phyloP scores from a whole-genome alignment of 2,888 invertebrate species.

The Ectropis crepuscularia region DNA sequence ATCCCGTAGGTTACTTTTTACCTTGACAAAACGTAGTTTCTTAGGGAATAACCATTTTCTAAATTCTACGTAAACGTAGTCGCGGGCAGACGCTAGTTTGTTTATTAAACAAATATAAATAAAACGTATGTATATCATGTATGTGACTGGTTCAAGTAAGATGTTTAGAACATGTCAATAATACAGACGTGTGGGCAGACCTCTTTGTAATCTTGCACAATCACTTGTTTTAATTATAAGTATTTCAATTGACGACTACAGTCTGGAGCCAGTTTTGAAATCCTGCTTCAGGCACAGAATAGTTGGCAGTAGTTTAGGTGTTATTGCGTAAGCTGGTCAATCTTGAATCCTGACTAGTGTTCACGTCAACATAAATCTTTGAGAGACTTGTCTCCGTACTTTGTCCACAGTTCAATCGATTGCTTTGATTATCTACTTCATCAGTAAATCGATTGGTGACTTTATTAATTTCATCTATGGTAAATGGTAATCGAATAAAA shows the following conservation, averaged over 20 bases:
- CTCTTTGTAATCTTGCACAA: slow-evolving; percentile 48
- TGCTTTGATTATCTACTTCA: slow-evolving; percentile 17
- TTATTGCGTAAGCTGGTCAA: slow-evolving; percentile 51
- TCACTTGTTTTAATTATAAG: slow-evolving; percentile 52
- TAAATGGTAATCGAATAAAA: no score
- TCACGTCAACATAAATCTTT: no score
- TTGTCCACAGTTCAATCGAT: slow-evolving; percentile 44
- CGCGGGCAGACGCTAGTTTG: no score
- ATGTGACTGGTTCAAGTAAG: neutral
- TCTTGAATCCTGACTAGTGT: no score
- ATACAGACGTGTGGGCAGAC: slow-evolving; percentile 44
- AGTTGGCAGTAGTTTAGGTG: neutral
- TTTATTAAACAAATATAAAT: no score
- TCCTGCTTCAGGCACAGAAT: slow-evolving; percentile 13
- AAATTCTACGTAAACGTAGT: no score
- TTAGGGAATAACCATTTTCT: no score
- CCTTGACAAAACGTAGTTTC: no score
- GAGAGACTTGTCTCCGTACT: slow-evolving; percentile 35
- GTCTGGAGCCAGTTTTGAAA: slow-evolving; percentile 42
- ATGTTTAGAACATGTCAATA: neutral
- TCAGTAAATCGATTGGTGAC: no score
- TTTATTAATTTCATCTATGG: no score
- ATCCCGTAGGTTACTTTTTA: no score
- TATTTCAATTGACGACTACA: slow-evolving; percentile 52
- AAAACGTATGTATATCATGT: no score